Conservation (phyloP, 2,888 invertebrate genomes). For the Apodemia mormo region DNA sequence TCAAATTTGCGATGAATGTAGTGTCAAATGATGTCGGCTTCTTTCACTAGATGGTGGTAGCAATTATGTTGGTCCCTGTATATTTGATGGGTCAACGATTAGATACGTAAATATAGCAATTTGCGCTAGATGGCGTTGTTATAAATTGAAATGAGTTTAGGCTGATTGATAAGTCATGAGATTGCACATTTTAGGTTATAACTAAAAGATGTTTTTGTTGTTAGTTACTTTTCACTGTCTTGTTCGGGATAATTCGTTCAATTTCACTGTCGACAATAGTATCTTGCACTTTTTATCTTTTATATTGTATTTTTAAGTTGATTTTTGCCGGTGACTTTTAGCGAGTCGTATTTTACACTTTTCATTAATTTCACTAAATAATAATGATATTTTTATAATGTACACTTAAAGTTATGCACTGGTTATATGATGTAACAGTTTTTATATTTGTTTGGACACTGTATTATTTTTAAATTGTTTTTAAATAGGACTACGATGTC, state of each 20-base stretch:
- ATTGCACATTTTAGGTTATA: not conserved
- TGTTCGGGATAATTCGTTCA: not conserved
- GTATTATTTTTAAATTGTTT: not conserved
- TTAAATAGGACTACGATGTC: not conserved
- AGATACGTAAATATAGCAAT: no score
- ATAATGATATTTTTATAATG: not conserved
- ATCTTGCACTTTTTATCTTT: not conserved
- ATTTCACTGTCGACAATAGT: not conserved
- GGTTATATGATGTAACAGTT: not conserved
- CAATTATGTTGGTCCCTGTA: no score
- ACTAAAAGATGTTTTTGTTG: not conserved
- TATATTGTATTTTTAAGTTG: conserved; percentile 1
- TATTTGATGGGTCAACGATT: not conserved
- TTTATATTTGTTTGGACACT: not conserved
- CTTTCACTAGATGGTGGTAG: not conserved
- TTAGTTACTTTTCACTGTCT: not conserved
- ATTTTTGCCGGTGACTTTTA: not conserved
- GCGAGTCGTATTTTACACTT: not conserved
- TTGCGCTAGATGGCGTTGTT: not conserved
- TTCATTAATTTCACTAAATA: not conserved
- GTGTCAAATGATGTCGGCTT: not conserved
- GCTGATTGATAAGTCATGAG: not conserved
- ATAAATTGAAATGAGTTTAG: not conserved
- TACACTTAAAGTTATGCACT: not conserved
- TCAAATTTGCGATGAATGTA: not conserved